These are phyloP conservation scores for Nephrotoma flavescens DNA, from an alignment of 2,888 invertebrate species.

Conservation along the genomic window DNA sequence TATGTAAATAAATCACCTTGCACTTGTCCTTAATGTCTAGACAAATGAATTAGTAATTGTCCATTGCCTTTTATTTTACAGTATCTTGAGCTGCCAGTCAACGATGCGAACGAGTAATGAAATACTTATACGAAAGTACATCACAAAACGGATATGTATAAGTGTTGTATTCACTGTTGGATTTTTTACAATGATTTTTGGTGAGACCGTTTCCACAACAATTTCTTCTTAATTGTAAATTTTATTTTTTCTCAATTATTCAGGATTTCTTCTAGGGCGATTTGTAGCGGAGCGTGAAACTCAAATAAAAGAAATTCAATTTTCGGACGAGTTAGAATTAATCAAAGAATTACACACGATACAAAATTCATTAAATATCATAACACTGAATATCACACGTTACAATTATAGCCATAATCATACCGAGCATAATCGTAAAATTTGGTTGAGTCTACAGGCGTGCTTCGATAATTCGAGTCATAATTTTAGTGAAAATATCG, in stretches of 20 bases:
- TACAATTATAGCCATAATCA: not conserved
- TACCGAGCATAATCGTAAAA: slow-evolving; percentile 21
- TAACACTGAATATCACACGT: not conserved
- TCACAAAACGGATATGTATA: slow-evolving; percentile 29
- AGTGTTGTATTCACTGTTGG: slow-evolving; percentile 28
- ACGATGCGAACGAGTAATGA: slow-evolving; percentile 28
- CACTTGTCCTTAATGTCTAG: not conserved
- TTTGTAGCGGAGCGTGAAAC: slow-evolving; percentile 27
- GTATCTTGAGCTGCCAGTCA: slow-evolving; percentile 31
- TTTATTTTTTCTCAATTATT: not conserved
- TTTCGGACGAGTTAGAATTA: slow-evolving; percentile 14
- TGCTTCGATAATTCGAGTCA: slow-evolving; percentile 28
- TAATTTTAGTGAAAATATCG: slow-evolving; percentile 24
- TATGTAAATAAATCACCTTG: not conserved
- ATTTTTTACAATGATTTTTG: slow-evolving; percentile 30
- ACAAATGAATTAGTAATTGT: not conserved
- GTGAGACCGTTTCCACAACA: slow-evolving; percentile 15
- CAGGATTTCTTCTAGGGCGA: slow-evolving; percentile 31
- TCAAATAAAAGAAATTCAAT: slow-evolving; percentile 22
- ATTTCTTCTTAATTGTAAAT: not conserved
- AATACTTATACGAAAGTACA: slow-evolving; percentile 28
- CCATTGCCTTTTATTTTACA: slow-evolving; percentile 16
- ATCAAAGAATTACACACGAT: slow-evolving; percentile 11
- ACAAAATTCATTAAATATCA: slow-evolving; percentile 13
- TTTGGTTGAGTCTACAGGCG: slow-evolving; percentile 27